A percentile compares a stretch with the other conserved stretches of the same genome.
Evolutionary conservation across 2,888 invertebrate genomes (phyloP).

Genomic region (Ophion ventricosus): DNA sequence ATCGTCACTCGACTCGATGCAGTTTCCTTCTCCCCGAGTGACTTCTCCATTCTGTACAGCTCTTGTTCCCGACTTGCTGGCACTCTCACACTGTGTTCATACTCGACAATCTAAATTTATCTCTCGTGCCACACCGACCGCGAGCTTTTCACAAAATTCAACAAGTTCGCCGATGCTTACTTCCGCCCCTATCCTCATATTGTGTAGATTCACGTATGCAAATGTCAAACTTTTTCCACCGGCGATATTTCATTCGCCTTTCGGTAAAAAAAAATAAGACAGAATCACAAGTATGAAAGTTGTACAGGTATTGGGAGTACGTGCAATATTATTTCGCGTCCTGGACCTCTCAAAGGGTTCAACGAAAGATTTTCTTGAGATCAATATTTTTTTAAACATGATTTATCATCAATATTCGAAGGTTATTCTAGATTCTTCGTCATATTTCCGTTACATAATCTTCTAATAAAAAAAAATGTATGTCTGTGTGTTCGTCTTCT

Average conservation of each 20-base stretch:
- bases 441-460: no score
- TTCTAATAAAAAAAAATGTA: no score
- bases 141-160: slow-evolving; percentile 48
- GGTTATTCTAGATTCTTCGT: no score
- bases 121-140: slow-evolving; percentile 49
- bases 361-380: no score
- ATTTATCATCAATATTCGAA: no score
- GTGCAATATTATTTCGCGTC: no score
- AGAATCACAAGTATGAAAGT: background rate
- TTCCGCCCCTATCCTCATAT: slow-evolving; percentile 36
- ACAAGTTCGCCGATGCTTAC: slow-evolving; percentile 55
- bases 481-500: no score
- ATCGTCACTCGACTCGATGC: slow-evolving; percentile 54
- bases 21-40: slow-evolving; percentile 44
- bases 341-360: no score
- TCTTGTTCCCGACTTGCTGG: slow-evolving; percentile 45
- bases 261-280: background rate
- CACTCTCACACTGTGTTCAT: slow-evolving; percentile 19
- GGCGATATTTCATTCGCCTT: background rate
- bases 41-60: slow-evolving; percentile 20
- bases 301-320: background rate
- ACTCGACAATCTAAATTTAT: slow-evolving; percentile 64
- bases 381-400: no score
- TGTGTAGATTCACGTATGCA: slow-evolving; percentile 20
- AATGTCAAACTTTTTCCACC: slow-evolving; percentile 32